Base-by-base conservation (phyloP, 2,113 vertebrate species). In the Vidua chalybeata region DNA sequence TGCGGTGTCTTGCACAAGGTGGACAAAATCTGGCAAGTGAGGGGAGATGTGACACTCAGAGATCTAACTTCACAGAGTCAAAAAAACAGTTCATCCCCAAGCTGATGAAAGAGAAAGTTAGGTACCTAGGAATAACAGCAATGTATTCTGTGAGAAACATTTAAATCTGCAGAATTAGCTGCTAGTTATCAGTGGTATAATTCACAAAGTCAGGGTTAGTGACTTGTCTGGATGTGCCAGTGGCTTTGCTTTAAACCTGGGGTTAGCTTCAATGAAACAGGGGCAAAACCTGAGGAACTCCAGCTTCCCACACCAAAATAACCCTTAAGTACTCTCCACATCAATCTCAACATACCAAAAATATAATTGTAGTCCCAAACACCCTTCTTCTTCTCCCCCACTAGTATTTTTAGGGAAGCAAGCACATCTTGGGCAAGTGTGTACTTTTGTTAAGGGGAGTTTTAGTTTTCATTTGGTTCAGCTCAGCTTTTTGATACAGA, bases 1-100 rank as follows among this genome's bases (percentile, higher is more conserved):
- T 4, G 2, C 0, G 0, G 9, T 2, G 0, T 58, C 55, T 74
- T 58, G n/a, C 17, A 28, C 3, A 28, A 87, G 30, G 30, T 4
- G 4, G 33, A 28, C 8, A 8, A 56, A 49, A 52, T 27, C 16
- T 35, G 35, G 7, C 14, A 55, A 61, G 14, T 1, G 3, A 51
- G 23, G 33, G 31, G 8, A 30, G n/a, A n/a, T 7, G 11, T 15
- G 17, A n/a, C 24, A 48, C 9, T 11, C 11, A 8, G 35, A 62
- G 10, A 7, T 18, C 10, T 17, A 3, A 46, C 45, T 86, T 83
- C 59, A 55, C 7, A 10, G 9, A 8, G 18, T 31, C 21, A n/a
- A 2, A 27, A 61, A 84, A 54, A 0, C 27, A 52, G 9, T 39
- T 78, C 35, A 56, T 18, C 18, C 11, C 6, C 9, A 24, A n/a